Evolutionary conservation across 2,113 vertebrate genomes (phyloP), one percentile per base, ranked within the genome.

Genomic region (Tupaia tana): DNA sequence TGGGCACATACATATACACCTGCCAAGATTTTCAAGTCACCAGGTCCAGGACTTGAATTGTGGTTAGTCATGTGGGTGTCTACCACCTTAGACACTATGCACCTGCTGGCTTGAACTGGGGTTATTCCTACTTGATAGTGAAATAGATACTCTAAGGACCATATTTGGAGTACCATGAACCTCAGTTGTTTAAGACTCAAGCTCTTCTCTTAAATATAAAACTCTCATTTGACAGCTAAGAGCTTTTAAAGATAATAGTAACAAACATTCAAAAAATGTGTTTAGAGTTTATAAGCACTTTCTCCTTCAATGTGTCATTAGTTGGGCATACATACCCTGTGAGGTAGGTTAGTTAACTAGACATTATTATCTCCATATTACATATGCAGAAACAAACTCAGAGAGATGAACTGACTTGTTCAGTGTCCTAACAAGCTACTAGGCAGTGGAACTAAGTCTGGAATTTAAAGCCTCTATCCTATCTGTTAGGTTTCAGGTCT

Each of bases 211-310:
- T 79, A 22, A 74, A 64, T 64, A n/a, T 12, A 15, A 87, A 90
- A 27, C 31, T 24, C 12, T 63, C 9, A 25, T 64, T 92, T 77
- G 67, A 43, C 0, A 80, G 66, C 56, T 66, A 64, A 43, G 4
- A 74, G 27, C 24, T 27, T 82, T 71, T 43, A 78, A 93, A 83
- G 27, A 91, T 15, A 66, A 75, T 19, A 86, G 56, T 84, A 75
- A 56, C 54, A 86, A 67, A 74, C 16, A 86, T 73, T 27, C 27
- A 25, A 61, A 66, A 86, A 86, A 87, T 11, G 24, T 4, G 20
- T 85, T 93, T 81, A 84, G 56, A 91, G 67, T 93, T 59, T 77
- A 25, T 34, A 75, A 89, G 4, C 16, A 67, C 18, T 83, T 89
- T 85, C 56, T 2, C 58, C 71, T 89, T 79, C 22, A 54, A 7